Evolutionary conservation across 2,888 invertebrate species (phyloP).

Genomic region (Piscicola geometra): DNA sequence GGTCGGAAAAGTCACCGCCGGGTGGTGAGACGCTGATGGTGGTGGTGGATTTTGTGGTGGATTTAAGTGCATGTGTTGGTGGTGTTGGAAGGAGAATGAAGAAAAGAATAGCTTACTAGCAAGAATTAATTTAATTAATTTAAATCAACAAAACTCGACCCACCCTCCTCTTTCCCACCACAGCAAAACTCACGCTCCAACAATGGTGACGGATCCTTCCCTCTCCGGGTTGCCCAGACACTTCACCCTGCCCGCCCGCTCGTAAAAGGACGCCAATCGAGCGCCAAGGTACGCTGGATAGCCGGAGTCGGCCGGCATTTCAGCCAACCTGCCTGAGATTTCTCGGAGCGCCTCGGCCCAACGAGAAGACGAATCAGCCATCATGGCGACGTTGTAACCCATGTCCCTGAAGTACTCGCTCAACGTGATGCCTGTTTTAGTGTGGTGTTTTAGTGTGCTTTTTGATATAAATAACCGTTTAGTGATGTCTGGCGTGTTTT

Average conservation of each 20-base stretch:
- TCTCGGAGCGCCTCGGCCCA: slow-evolving; percentile 99
- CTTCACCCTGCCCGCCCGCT: slow-evolving; percentile 94
- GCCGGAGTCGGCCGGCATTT: slow-evolving; percentile 95
- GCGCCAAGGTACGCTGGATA: slow-evolving; percentile 99
- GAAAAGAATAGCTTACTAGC: too few relatives aligned
- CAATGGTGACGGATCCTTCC: slow-evolving; percentile 97
- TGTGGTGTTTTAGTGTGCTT: too few relatives aligned
- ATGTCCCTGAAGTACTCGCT: slow-evolving; percentile 95
- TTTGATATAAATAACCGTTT: too few relatives aligned
- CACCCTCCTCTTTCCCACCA: too few relatives aligned
- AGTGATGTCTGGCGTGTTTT: too few relatives aligned
- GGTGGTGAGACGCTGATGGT: slow-evolving; percentile 68
- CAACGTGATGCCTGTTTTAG: slow-evolving; percentile 78
- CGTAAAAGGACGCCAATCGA: slow-evolving; percentile 96
- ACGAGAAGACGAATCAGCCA: slow-evolving; percentile 99
- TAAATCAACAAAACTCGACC: too few relatives aligned
- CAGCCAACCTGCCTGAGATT: slow-evolving; percentile 97
- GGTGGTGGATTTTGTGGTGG: too few relatives aligned
- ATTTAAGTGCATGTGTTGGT: too few relatives aligned
- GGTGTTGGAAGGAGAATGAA: too few relatives aligned
- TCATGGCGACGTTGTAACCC: slow-evolving; percentile 99
- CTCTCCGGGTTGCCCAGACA: slow-evolving; percentile 95
- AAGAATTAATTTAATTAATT: too few relatives aligned
- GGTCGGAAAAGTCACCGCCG: slow-evolving; percentile 99
- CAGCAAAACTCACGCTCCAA: slow-evolving; percentile 82